Evolutionary conservation across 2,797 vertebrate species (phyloP), one percentile per base, ranked within the genome.

Genomic region (Myoxocephalus aenaeus): DNA sequence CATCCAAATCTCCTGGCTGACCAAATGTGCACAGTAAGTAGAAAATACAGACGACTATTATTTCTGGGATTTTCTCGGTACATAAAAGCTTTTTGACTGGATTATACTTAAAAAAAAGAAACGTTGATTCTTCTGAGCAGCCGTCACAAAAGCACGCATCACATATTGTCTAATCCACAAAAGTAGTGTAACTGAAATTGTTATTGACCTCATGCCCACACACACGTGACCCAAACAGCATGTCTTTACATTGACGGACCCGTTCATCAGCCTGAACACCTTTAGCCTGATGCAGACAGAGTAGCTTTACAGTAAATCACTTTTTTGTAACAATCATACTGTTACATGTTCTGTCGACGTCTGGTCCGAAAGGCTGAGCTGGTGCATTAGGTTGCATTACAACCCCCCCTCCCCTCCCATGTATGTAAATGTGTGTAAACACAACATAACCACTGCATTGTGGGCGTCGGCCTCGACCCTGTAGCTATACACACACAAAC

Each of bases 21-120:
- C 10, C 59, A 48, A 22, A 46, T 27, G 36, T 81, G 71, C 32
- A 65, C 44, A 50, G 36, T 7, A 29, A 61, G 29, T 67, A 72
- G 17, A 73, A 80, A 71, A 82, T 10, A 65, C 63, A 46, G 50
- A 73, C 0, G 1, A 17, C 56, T 29, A 73, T 51, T 29, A 73
- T 38, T 29, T 59, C 15, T n/a, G 15, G 22, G 44, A 38, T 62
- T 56, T 51, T 56, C 11, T 34, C n/a, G 25, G 48, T n/a, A 17
- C 2, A 18, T 42, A 27, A 53, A 51, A 64, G 58, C 58, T 50
- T 76, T 70, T 71, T 42, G 62, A 67, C 18, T 61, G 56, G 27
- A 53, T 63, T 25, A 72, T 27, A 29, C 0, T 13, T 9, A 42
- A 13, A 13, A 3, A 12, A 40, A 40, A 11, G 32, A 70, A 56